Percentiles rank a stretch among this genome's conserved stretches.
Conservation (phyloP, 2,797 vertebrate species). For the Leptatherina wallacei region DNA sequence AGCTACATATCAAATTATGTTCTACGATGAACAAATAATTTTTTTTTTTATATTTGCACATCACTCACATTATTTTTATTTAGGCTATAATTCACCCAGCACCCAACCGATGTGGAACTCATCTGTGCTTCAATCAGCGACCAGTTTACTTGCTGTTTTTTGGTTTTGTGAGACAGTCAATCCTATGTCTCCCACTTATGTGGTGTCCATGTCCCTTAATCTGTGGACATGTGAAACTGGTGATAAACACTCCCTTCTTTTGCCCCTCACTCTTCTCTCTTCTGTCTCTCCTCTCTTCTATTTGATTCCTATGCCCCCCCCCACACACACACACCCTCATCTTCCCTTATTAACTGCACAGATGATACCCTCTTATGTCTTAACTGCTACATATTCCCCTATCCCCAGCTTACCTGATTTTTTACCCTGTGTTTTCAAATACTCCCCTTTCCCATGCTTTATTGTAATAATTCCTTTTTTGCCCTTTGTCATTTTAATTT, state of each 20-base stretch:
- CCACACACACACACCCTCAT: conserved; percentile 5
- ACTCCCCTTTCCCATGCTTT: conserved; percentile 4
- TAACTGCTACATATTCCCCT: conserved; percentile 11
- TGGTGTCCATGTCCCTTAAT: conserved; percentile 29
- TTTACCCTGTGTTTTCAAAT: neutral
- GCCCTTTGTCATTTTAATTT: conserved; percentile 24
- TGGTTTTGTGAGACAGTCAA: conserved; percentile 15
- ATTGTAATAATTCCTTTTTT: neutral
- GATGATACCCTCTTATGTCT: conserved; percentile 8
- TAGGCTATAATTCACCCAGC: no score
- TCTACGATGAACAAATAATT: no score
- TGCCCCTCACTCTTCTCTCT: conserved; percentile 1
- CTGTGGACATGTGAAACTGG: conserved; percentile 35
- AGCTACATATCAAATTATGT: no score
- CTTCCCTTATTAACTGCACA: conserved; percentile 5
- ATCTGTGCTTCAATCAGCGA: no score
- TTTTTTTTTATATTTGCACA: no score
- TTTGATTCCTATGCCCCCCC: neutral
- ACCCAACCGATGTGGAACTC: no score
- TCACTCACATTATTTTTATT: no score
- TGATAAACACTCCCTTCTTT: conserved; percentile 7
- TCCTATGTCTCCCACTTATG: conserved; percentile 46
- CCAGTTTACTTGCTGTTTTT: no score
- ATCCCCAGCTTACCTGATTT: neutral
- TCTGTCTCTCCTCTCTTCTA: conserved; percentile 14